Percentiles rank a stretch among this genome's conserved stretches.
phyloP scores from a whole-genome alignment of 2,888 invertebrate species.

The Monoplex corrugatus region DNA sequence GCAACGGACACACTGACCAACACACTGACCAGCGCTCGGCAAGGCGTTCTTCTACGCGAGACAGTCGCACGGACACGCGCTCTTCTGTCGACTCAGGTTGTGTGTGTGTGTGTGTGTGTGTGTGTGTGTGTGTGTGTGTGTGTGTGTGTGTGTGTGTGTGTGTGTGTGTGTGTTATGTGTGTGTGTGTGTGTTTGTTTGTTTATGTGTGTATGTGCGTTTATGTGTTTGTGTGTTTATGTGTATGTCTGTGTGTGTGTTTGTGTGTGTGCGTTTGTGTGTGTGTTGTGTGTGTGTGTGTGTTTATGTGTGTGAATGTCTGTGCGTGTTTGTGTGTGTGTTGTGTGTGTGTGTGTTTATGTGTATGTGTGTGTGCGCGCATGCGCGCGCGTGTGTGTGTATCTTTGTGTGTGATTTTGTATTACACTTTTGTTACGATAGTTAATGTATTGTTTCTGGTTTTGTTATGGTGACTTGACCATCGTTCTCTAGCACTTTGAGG shows the following conservation, averaged over 20 bases:
- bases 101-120: constrained; percentile 23
- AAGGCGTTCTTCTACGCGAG: not conserved
- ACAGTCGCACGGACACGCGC: not conserved
- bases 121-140: constrained; percentile 12
- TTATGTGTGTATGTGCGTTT: not conserved
- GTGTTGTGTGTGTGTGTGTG: constrained; percentile 21
- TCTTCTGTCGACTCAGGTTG: not conserved
- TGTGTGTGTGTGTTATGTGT: not conserved
- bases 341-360: not conserved
- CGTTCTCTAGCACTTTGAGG: too few relatives aligned
- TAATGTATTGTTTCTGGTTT: too few relatives aligned
- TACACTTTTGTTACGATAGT: too few relatives aligned
- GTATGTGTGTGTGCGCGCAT: not conserved
- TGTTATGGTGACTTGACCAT: too few relatives aligned
- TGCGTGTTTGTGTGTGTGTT: not conserved
- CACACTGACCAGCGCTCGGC: not conserved
- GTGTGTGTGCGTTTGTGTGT: not conserved
- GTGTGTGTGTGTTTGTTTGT: not conserved
- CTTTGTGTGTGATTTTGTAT: not conserved
- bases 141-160: constrained; percentile 16
- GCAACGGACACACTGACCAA: constrained; percentile 30
- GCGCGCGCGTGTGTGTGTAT: not conserved
- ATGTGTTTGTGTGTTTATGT: not conserved
- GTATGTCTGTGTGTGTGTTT: not conserved
- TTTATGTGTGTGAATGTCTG: not conserved